Conservation (phyloP, 2,888 invertebrate genomes). For the Oscheius sp. region DNA sequence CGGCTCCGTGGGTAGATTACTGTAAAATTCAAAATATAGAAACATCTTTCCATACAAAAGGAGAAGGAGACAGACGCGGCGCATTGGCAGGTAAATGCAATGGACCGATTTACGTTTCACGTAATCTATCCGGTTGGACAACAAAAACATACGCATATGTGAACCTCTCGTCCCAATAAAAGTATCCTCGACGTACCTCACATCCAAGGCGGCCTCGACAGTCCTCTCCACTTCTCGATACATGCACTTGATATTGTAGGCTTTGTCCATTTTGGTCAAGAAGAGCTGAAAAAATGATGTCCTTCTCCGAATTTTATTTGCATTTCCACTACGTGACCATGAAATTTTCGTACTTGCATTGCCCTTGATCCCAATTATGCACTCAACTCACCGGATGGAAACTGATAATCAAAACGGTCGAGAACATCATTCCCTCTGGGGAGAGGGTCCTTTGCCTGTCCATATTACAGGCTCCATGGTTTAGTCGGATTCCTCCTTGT, state of each 20-base stretch:
- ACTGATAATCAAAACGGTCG: conserved; percentile 71
- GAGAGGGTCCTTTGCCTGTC: conserved; percentile 70
- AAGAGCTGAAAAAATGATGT: conserved; percentile 59
- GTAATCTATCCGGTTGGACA: conserved; percentile 31
- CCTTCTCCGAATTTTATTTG: too few species aligned
- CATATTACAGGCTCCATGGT: conserved; percentile 73
- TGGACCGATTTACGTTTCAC: neutral
- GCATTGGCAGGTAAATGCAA: conserved; percentile 7
- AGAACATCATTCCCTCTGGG: conserved; percentile 73
- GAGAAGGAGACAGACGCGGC: conserved; percentile 13
- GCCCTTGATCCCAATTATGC: conserved; percentile 6
- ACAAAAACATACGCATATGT: neutral
- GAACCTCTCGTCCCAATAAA: neutral
- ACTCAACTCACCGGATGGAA: conserved; percentile 68
- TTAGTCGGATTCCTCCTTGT: conserved; percentile 68
- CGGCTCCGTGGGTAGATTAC: conserved; percentile 66
- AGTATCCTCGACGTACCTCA: conserved; percentile 70
- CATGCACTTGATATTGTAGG: conserved; percentile 73
- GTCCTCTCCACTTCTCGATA: conserved; percentile 68
- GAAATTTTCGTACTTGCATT: too few species aligned
- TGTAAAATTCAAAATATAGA: conserved; percentile 46
- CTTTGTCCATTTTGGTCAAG: conserved; percentile 72
- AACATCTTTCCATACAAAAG: neutral
- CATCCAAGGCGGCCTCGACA: conserved; percentile 67
- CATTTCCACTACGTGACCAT: too few species aligned